Percentiles rank a stretch among this genome's conserved stretches.
Evolutionary conservation across 2,888 invertebrate species (phyloP).

Genomic region (Magallana nippona): DNA sequence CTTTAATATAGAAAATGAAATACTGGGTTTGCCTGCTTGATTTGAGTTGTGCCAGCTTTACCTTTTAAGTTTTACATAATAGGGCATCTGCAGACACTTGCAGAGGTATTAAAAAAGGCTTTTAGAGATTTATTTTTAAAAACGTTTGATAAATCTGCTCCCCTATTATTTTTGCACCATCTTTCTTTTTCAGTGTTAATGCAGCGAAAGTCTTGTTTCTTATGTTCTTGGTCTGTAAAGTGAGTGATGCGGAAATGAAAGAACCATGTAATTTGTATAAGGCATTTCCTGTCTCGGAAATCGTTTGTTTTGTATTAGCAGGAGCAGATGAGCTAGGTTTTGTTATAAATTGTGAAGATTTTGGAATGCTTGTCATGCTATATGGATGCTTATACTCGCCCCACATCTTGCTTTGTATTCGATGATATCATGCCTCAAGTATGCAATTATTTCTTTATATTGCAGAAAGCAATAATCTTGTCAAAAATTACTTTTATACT

Average conservation of each 20-base stretch:
- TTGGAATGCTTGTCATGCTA: conserved; percentile 25
- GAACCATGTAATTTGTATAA: conserved; percentile 18
- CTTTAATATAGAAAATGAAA: no score
- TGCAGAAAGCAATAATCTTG: conserved; percentile 21
- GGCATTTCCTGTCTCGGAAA: conserved; percentile 33
- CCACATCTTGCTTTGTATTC: conserved; percentile 16
- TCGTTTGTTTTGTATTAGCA: conserved; percentile 28
- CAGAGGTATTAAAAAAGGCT: not conserved
- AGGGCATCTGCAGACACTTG: no score
- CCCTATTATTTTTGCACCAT: conserved; percentile 7
- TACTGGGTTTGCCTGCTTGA: no score
- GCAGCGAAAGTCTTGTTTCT: not conserved
- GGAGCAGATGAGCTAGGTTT: conserved; percentile 15
- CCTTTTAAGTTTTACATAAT: no score
- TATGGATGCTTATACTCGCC: conserved; percentile 18
- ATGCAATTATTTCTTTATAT: conserved; percentile 29
- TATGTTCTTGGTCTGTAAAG: not conserved
- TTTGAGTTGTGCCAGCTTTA: no score
- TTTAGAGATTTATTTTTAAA: not conserved
- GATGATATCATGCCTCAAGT: conserved; percentile 24
- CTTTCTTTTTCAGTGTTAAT: not conserved
- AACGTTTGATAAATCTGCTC: not conserved
- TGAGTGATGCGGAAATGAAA: not conserved
- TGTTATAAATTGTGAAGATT: conserved; percentile 21
- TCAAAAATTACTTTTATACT: not conserved